A percentile compares a stretch with the other conserved stretches of the same genome.
Evolutionary conservation across 2,113 vertebrate species (phyloP).

Genomic region (Cyanistes caeruleus): DNA sequence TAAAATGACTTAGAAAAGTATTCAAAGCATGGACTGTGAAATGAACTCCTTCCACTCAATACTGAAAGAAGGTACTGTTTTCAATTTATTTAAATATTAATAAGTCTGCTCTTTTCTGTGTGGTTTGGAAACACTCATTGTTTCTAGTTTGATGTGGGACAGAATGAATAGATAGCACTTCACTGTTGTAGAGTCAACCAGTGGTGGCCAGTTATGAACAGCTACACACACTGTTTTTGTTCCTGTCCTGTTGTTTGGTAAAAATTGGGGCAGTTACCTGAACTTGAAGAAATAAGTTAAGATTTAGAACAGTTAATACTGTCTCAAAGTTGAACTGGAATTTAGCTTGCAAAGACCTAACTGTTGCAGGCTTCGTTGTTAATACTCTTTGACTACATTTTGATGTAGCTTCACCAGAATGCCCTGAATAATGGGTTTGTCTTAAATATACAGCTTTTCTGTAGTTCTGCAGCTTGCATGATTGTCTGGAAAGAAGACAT

Average conservation of each 20-base stretch:
- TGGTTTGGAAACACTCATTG: not conserved
- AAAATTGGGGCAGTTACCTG: not conserved
- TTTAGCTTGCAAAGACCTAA: not conserved
- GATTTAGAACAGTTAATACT: not conserved
- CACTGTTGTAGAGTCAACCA: not conserved
- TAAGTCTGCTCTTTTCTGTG: not conserved
- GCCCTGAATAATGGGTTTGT: not conserved
- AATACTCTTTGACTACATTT: not conserved
- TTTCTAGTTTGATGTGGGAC: not conserved
- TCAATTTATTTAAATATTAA: not conserved
- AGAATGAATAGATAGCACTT: not conserved
- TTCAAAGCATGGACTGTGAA: not conserved
- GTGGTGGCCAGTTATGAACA: not conserved
- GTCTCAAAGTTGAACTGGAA: not conserved
- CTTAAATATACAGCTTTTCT: not conserved
- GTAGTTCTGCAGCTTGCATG: not conserved
- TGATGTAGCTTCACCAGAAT: not conserved
- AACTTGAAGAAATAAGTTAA: not conserved
- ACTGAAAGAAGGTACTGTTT: conserved; percentile 13
- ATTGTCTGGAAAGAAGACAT: not conserved
- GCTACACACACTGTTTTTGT: not conserved
- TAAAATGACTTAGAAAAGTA: not conserved
- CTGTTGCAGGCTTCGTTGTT: not conserved
- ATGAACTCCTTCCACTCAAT: not conserved
- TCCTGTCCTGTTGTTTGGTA: not conserved